Percentiles rank a stretch among this genome's conserved stretches.
Evolutionary conservation across 2,113 vertebrate species (phyloP).

Genomic region (Rynchops niger): DNA sequence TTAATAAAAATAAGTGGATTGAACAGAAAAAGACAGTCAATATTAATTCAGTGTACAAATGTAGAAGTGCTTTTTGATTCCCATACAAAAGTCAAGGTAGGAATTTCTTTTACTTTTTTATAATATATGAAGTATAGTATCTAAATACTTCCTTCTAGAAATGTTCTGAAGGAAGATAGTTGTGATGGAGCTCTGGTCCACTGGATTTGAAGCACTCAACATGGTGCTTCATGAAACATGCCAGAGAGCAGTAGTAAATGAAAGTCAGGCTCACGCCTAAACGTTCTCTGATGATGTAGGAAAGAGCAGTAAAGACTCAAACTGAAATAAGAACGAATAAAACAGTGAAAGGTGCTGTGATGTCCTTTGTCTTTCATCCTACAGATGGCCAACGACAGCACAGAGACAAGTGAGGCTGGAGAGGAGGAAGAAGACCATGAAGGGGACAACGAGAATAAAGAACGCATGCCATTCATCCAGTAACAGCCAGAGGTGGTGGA

Average conservation of each 20-base stretch:
- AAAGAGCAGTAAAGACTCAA: background rate
- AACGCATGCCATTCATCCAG: conserved; percentile 98
- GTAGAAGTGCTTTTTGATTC: background rate
- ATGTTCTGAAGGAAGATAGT: background rate
- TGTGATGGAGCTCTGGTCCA: background rate
- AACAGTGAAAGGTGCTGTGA: background rate
- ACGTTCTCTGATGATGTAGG: background rate
- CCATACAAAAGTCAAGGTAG: background rate
- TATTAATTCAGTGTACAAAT: background rate
- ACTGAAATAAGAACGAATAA: background rate
- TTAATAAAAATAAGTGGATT: background rate
- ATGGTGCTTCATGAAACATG: background rate
- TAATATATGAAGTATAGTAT: background rate
- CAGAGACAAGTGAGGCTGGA: conserved; percentile 96
- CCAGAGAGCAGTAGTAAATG: background rate
- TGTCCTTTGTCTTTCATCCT: background rate
- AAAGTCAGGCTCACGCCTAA: background rate
- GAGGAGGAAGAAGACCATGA: conserved; percentile 98
- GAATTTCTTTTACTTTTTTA: background rate
- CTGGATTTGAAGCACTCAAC: background rate
- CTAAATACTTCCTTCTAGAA: background rate
- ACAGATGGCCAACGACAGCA: conserved; percentile 98
- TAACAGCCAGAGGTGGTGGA: conserved; percentile 53
- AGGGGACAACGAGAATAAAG: conserved; percentile 94
- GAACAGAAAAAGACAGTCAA: background rate